Base-by-base conservation (phyloP, 1,140 invertebrate genomes). In the Macrocentrus cingulum region DNA sequence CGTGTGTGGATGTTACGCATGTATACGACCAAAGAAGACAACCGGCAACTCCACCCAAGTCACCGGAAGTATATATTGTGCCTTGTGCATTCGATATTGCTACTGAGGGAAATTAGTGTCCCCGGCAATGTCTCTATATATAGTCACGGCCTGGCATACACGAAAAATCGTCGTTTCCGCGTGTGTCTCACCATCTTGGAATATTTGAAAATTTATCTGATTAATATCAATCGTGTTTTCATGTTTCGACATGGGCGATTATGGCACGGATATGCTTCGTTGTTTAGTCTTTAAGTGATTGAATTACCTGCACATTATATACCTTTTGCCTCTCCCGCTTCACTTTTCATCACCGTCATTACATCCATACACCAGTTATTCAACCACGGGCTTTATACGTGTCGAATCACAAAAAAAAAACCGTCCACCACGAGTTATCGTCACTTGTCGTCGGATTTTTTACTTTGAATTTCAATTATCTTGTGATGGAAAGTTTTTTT, bases 31-130 rank as follows among this genome's bases (percentile, higher is more conserved):
- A 49, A 52, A 57, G 49, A 57, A 57, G 46, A 60, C 39, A 13
- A 60, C 49, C 56, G 41, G 20, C 48, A 59, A 49, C 50, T 58
- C 55, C 50, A 53, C 58, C 54, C 62, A 59, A 25, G 15, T 44
- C 62, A 61, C 62, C 62, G 62, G 62, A 64, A 64, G 59, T 41
- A 61, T 59, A 64, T 60, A 61, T 59, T 54, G 41, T 59, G 56
- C 53, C 50, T 59, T 62, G 36, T 61, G 62, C 56, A 64, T 64
- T 64, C 55, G 52, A 64, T 64, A 64, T 61, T 25, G 9, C 41
- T 18, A 37, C 18, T 41, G 7, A 16, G 15, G 7, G 36, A 15
- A 4, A 15, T n/a, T 39, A 4, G 7, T 15, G 15, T 39, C 8
- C 3, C 8, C 36, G 6, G 11, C 11, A 7, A 34, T 39, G 3